phyloP scores from a whole-genome alignment of 2,888 invertebrate genomes.

The Erebia aethiops region DNA sequence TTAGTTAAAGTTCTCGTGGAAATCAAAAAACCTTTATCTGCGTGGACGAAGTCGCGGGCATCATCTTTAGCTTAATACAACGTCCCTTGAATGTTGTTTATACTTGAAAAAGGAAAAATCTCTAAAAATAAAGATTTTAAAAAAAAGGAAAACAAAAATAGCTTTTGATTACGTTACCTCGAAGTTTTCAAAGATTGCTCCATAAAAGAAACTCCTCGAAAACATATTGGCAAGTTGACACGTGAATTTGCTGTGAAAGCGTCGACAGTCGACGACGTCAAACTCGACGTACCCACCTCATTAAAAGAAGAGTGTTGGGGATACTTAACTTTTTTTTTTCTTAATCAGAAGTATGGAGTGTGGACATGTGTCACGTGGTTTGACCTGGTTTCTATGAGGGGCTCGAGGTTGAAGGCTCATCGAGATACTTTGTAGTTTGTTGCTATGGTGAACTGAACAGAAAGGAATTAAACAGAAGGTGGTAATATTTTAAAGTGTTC shows the following conservation, averaged over 20 bases:
- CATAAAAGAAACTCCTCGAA: conserved; percentile 12
- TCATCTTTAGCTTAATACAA: too few relatives aligned
- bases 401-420: conserved; percentile 30
- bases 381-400: conserved; percentile 37
- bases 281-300: conserved; percentile 17
- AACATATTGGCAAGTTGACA: not conserved
- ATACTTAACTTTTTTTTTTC: conserved; percentile 15
- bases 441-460: too few relatives aligned
- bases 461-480: too few relatives aligned
- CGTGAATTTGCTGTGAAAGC: not conserved
- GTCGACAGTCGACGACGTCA: not conserved
- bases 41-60: too few relatives aligned
- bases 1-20: too few relatives aligned
- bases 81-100: too few relatives aligned
- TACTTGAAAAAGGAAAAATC: not conserved
- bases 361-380: conserved; percentile 24
- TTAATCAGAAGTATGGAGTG: conserved; percentile 13
- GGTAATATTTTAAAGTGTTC: too few relatives aligned
- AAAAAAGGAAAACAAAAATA: too few relatives aligned
- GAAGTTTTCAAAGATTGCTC: not conserved
- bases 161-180: not conserved
- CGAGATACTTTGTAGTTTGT: conserved; percentile 20
- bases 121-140: too few relatives aligned
- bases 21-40: too few relatives aligned
- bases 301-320: conserved; percentile 23